A percentile compares a stretch with the other conserved stretches of the same genome.
Conservation (phyloP, 1,140 invertebrate genomes). For the Trichonephila clavipes region DNA sequence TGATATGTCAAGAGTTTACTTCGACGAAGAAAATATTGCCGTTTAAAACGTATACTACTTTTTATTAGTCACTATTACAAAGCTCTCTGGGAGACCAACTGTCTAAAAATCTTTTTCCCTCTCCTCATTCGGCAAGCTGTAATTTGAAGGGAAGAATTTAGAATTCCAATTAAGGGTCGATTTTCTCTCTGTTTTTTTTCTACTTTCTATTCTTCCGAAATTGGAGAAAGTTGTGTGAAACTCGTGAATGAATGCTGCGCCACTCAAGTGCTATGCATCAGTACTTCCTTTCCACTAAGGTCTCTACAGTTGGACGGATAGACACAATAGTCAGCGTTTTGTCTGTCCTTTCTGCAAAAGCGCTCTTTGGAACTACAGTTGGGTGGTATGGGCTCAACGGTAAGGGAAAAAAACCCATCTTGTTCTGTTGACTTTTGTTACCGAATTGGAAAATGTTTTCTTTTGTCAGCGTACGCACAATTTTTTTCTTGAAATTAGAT, state of each 20-base stretch:
- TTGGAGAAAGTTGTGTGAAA: constrained; percentile 41
- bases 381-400: constrained; percentile 33
- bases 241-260: neutral
- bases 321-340: constrained; percentile 14
- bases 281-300: neutral
- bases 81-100: too few species aligned
- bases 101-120: neutral
- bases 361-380: constrained; percentile 39
- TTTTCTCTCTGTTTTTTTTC: neutral
- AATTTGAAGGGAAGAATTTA: neutral
- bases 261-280: neutral
- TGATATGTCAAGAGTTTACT: too few species aligned
- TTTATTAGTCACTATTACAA: too few species aligned
- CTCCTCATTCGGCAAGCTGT: neutral
- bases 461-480: neutral
- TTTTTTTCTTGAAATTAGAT: constrained; percentile 9
- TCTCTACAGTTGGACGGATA: constrained; percentile 8
- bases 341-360: neutral
- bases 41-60: too few species aligned
- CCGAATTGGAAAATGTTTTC: constrained; percentile 18
- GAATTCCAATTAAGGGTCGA: neutral
- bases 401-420: neutral
- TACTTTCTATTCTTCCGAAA: neutral
- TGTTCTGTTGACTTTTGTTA: neutral
- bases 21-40: too few species aligned